A percentile compares a stretch with the other conserved stretches of the same genome.
These are phyloP conservation scores for Pogonomyrmex barbatus DNA, from an alignment of 1,140 invertebrate genomes.

Conservation along the genomic window DNA sequence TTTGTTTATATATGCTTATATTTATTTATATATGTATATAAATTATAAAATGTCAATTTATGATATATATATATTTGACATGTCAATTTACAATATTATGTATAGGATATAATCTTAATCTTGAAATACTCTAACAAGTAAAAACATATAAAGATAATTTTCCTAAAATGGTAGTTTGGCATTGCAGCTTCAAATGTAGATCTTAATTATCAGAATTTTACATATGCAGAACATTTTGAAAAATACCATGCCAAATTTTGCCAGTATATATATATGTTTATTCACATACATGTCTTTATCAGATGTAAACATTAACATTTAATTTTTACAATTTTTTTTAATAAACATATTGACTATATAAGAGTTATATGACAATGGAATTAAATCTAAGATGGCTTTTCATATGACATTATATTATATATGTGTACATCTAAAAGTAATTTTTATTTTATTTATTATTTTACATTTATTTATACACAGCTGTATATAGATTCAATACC, in stretches of 20 bases:
- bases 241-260: neutral
- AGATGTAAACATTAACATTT: slow-evolving; percentile 9
- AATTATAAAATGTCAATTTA: neutral
- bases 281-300: neutral
- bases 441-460: slow-evolving; percentile 3
- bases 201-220: neutral
- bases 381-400: slow-evolving; percentile 4
- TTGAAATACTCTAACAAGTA: slow-evolving; percentile 2
- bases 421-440: slow-evolving; percentile 1
- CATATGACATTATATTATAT: slow-evolving; percentile 18
- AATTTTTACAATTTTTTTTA: slow-evolving; percentile 7
- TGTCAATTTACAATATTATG: slow-evolving; percentile 4
- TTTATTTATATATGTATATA: neutral
- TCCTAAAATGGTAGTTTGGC: neutral
- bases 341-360: neutral
- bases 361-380: slow-evolving; percentile 1
- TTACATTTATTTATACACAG: slow-evolving; percentile 35
- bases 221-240: neutral
- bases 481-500: slow-evolving; percentile 14
- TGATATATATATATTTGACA: neutral
- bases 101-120: neutral
- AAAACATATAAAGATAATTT: neutral
- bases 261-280: neutral
- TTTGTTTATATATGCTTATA: too few species aligned
- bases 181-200: neutral